Evolutionary conservation across 2,888 invertebrate species (phyloP), one percentile per base, ranked within the genome.

Genomic region (Leucophora obtusa): DNA sequence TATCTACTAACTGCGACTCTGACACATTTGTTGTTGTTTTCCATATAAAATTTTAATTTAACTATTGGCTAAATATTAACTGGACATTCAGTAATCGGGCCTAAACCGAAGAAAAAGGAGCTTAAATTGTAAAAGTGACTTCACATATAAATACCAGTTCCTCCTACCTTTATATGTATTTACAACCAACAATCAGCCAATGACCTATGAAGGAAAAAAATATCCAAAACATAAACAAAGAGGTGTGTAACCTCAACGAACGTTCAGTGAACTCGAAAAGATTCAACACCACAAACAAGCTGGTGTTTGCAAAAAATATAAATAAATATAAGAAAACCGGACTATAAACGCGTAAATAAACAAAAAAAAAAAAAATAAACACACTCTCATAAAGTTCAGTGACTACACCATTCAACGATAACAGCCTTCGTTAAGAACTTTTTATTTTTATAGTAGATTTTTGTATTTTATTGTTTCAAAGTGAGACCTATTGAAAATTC

Each of bases 391-490:
- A 56, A 60, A 79, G 79, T 75, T 79, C 56, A 82, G 71, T 43
- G 68, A 68, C 74, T 71, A 74, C 38, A 17, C 70, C 72, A 63
- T 63, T 60, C 59, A 66, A 73, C 56, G 66, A 73, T 73, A 75
- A 82, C 58, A 63, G 50, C 17, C 56, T 62, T 71, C 62, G 62
- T 51, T 17, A 62, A 71, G 60, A 60, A 59, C n/a, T n/a, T 24
- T 66, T 66, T 11, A 3, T 17, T 51, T 73, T 58, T 38, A 10
- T 72, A 54, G 21, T 72, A n/a, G 15, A 50, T 53, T 38, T 10
- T 70, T 51, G 28, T 62, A 43, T 72, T 11, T 15, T 51, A 21
- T 24, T 15, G 60, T 51, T 33, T 56, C 28, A 51, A 7, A 60
- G 33, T 7, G 15, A 63, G 50, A 21, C 50, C 33, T 51, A 10